These are phyloP conservation scores for Volucella zonaria DNA, from an alignment of 2,888 invertebrate genomes.

Conservation along the genomic window DNA sequence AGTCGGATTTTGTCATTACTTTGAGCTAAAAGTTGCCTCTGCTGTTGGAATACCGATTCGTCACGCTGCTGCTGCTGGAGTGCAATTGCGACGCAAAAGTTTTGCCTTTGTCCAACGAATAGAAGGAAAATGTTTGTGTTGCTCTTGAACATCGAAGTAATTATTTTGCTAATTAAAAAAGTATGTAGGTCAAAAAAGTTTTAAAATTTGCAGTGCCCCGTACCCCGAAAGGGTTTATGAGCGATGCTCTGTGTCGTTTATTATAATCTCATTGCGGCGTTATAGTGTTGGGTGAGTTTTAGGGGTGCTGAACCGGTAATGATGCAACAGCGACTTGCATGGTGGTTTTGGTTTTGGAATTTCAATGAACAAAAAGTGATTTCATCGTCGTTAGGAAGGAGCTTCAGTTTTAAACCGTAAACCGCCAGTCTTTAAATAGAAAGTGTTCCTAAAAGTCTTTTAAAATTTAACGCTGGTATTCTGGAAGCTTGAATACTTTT, in stretches of 20 bases:
- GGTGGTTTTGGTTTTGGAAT: no score
- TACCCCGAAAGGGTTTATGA: neutral
- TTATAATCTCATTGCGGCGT: slow-evolving; percentile 1
- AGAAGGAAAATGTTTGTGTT: neutral
- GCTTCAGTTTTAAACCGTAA: no score
- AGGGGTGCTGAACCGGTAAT: no score
- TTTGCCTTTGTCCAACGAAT: neutral
- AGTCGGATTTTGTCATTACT: neutral
- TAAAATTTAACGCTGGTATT: no score
- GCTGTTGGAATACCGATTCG: neutral
- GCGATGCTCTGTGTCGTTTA: slow-evolving; percentile 1
- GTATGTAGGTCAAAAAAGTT: slow-evolving; percentile 21
- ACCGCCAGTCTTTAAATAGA: no score
- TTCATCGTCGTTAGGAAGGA: no score
- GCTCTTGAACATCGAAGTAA: neutral
- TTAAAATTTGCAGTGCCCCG: neutral
- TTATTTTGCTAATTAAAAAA: slow-evolving; percentile 16
- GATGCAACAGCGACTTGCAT: no score
- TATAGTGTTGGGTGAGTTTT: no score
- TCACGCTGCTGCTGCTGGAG: neutral
- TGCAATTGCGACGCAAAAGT: neutral
- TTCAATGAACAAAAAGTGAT: no score
- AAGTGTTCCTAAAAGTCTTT: no score
- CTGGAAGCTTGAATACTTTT: no score
- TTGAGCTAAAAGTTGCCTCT: neutral